A percentile compares a stretch with the other conserved stretches of the same genome.
Evolutionary conservation across 2,888 invertebrate genomes (phyloP).

Genomic region (Polymixis flavicincta): DNA sequence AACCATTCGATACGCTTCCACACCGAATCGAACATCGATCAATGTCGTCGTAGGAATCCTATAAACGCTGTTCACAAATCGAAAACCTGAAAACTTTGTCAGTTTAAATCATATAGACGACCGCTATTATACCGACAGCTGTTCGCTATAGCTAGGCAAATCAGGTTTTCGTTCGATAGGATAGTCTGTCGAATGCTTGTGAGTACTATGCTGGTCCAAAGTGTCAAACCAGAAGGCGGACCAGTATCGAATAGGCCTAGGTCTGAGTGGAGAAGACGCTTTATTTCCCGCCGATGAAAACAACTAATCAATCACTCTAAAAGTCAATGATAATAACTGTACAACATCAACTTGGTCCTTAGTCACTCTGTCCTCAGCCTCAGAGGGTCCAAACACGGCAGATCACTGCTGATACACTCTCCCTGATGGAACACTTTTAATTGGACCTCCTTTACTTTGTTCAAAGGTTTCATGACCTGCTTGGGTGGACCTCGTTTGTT

Average conservation of each 20-base stretch:
- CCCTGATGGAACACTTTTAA: constrained; percentile 84
- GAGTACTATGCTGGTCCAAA: too few species aligned
- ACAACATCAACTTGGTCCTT: constrained; percentile 79
- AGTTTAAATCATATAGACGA: too few species aligned
- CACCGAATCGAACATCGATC: too few species aligned
- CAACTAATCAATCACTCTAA: background rate
- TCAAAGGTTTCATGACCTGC: constrained; percentile 63
- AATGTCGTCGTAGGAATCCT: too few species aligned
- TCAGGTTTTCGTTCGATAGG: too few species aligned
- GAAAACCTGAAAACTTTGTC: too few species aligned
- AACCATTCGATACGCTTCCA: too few species aligned
- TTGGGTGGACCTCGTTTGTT: constrained; percentile 54
- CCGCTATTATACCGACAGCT: too few species aligned
- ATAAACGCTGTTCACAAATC: too few species aligned
- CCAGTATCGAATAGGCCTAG: background rate
- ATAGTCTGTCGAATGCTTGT: too few species aligned
- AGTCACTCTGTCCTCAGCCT: constrained; percentile 86
- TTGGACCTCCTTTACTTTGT: constrained; percentile 84
- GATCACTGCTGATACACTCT: constrained; percentile 79
- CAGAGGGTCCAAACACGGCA: constrained; percentile 84
- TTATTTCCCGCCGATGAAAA: background rate
- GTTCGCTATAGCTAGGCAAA: too few species aligned
- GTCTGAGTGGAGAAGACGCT: background rate
- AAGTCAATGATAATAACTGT: constrained; percentile 79
- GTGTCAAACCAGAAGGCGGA: background rate